Base-by-base conservation (phyloP, 1,140 invertebrate species). In the Caenorhabditis inopinata region DNA sequence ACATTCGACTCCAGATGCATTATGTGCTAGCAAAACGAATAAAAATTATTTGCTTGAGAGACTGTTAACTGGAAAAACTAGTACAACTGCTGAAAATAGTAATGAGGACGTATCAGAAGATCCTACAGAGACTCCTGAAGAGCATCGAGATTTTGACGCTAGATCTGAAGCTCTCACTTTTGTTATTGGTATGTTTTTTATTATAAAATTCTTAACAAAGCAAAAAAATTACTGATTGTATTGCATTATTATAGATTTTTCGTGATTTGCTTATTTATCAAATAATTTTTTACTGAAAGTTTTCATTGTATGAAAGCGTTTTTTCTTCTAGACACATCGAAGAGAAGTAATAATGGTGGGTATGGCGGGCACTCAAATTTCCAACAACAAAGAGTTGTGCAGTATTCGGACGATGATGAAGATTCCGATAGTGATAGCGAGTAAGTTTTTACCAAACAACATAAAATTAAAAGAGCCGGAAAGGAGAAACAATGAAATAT, bases 371-470 rank as follows among this genome's bases (percentile, higher is more conserved):
- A 68, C 18, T n/a, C 58, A 38, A 29, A 32, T 21, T 58, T 32
- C n/a, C 51, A 68, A 29, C 58, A 38, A 21, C 58, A 68, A 27
- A n/a, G 58, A 21, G 58, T 68, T 9, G 32, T 68, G 11, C 58
- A 68, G 58, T 68, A 68, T 11, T 68, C 58, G n/a, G 58, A 68
- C 38, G 58, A 68, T 11, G 49, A 53, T 11, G 51, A 58, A 32
- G 58, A 68, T 42, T 68, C 58, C 5, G 58, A 68, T 68, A 68
- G 58, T 68, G 58, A 68, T 42, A 68, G 58, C 32, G 58, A 68
- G 25, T 42, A 42, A 42, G 38, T 42, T 42, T n/a, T n/a, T n/a
- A n/a, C n/a, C n/a, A n/a, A n/a, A n/a, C n/a, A n/a, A n/a, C n/a
- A n/a, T n/a, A n/a, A n/a, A n/a, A n/a, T n/a, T n/a, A n/a, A n/a